These are phyloP conservation scores for Phymorhynchus buccinoides DNA, from an alignment of 1,140 invertebrate species.

Conservation along the genomic window DNA sequence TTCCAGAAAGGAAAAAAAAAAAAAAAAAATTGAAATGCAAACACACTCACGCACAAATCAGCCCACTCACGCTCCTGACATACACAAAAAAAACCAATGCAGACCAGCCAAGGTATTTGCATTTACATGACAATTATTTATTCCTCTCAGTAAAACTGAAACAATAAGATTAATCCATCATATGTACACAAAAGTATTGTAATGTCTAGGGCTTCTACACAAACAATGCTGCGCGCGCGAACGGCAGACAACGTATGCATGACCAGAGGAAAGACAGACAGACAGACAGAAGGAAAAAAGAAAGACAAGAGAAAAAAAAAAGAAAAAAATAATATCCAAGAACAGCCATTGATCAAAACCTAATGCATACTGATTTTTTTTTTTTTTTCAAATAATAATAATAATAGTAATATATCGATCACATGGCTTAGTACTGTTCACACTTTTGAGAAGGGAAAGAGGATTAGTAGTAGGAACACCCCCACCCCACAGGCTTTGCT, in stretches of 20 bases:
- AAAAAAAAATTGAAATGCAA: background rate
- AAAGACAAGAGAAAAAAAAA: no score
- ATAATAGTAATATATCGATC: background rate
- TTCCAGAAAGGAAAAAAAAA: no score
- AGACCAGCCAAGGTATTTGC: background rate
- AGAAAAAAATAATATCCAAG: background rate
- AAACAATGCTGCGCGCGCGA: constrained; percentile 1
- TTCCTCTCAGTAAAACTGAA: constrained; percentile 18
- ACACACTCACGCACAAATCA: background rate
- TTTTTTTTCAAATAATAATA: no score
- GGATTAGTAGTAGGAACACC: no score
- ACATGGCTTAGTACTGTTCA: background rate
- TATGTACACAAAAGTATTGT: constrained; percentile 25
- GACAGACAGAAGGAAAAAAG: no score
- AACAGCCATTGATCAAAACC: background rate
- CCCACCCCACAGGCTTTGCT: no score
- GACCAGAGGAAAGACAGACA: background rate
- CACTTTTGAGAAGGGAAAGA: background rate
- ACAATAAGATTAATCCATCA: constrained; percentile 26
- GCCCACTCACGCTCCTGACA: background rate
- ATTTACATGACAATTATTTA: constrained; percentile 31
- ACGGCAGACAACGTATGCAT: background rate
- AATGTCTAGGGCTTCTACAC: constrained; percentile 26
- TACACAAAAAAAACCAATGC: background rate
- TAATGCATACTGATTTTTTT: background rate